A percentile compares a stretch with the other conserved stretches of the same genome.
phyloP scores from a whole-genome alignment of 2,113 vertebrate genomes.

The Leptosomus discolor region DNA sequence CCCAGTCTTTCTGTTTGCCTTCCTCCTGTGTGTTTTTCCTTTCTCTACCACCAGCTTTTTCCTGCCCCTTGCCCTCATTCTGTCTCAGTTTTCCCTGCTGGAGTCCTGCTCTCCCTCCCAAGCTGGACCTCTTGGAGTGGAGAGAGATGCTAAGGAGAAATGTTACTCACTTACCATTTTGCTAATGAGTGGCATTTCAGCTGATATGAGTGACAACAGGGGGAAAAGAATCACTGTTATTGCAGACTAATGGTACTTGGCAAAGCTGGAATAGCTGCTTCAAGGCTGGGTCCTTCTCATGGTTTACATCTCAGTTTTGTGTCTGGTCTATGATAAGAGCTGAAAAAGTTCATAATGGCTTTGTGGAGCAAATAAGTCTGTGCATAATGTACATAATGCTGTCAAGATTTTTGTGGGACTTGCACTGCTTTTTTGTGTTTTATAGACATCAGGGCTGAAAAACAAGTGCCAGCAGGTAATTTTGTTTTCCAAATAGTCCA shows the following conservation, averaged over 20 bases:
- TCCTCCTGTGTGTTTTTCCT: neutral
- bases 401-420: neutral
- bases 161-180: neutral
- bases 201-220: neutral
- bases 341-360: neutral
- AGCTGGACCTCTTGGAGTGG: neutral
- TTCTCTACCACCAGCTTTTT: neutral
- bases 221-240: neutral
- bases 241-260: neutral
- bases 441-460: neutral
- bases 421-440: neutral
- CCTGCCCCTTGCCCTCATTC: neutral
- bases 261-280: neutral
- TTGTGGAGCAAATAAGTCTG: neutral
- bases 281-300: neutral
- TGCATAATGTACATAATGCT: neutral
- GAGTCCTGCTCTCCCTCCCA: neutral
- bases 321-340: neutral
- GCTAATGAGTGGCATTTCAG: neutral
- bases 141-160: neutral
- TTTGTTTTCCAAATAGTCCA: neutral
- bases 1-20: neutral
- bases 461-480: neutral
- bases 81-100: neutral
- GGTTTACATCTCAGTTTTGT: neutral